These are phyloP conservation scores for Rhizoglyphus robini DNA, from an alignment of 1,140 invertebrate genomes.

Conservation along the genomic window DNA sequence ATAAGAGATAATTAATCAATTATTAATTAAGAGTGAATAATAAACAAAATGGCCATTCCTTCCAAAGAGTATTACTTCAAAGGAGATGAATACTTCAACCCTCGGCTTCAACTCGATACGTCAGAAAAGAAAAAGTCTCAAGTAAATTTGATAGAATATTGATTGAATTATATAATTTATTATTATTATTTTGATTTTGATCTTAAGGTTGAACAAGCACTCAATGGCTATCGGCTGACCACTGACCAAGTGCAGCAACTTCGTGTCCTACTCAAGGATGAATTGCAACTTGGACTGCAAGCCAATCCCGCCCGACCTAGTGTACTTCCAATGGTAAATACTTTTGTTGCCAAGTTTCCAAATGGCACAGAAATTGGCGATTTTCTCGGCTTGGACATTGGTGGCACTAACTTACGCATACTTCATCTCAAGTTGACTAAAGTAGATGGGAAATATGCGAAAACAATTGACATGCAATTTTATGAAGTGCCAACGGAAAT, in stretches of 20 bases:
- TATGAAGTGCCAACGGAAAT: slow-evolving; percentile 44
- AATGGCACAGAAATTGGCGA: slow-evolving; percentile 52
- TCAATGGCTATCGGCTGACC: background rate
- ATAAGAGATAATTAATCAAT: too few relatives aligned
- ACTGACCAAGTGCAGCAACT: background rate
- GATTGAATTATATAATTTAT: background rate
- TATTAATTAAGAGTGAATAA: too few relatives aligned
- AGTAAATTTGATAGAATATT: background rate
- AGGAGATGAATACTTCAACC: background rate
- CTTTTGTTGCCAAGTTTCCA: slow-evolving; percentile 46
- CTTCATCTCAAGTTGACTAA: slow-evolving; percentile 46
- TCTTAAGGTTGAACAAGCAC: background rate
- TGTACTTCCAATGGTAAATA: slow-evolving; percentile 52
- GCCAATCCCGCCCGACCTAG: slow-evolving; percentile 37
- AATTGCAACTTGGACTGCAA: slow-evolving; percentile 44
- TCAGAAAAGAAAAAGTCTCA: background rate
- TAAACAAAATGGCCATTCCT: background rate
- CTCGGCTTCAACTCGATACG: background rate
- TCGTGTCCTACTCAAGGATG: slow-evolving; percentile 37
- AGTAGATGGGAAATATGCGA: slow-evolving; percentile 42
- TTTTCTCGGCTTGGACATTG: slow-evolving; percentile 59
- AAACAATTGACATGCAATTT: slow-evolving; percentile 45
- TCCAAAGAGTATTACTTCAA: background rate
- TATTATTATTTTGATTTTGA: background rate
- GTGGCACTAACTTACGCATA: slow-evolving; percentile 64